phyloP scores from a whole-genome alignment of 2,888 invertebrate species.

The Oxyteleia sp. region DNA sequence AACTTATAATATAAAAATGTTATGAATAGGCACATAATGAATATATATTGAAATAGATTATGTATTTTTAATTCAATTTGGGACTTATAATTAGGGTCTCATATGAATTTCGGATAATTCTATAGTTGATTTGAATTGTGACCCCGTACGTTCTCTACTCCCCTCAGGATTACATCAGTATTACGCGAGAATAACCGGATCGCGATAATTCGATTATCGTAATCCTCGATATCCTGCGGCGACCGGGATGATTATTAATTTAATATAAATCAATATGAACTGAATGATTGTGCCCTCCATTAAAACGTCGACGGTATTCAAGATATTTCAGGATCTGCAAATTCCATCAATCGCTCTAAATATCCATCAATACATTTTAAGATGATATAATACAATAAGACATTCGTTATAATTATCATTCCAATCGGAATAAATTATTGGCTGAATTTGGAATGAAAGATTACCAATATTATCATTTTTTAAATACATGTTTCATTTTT shows the following conservation, averaged over 20 bases:
- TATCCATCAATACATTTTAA: slow-evolving; percentile 9
- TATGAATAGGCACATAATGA: too few species aligned
- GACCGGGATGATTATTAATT: slow-evolving; percentile 69
- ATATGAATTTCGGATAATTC: slow-evolving; percentile 20
- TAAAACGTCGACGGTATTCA: slow-evolving; percentile 36
- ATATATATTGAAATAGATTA: too few species aligned
- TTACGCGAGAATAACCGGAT: slow-evolving; percentile 71
- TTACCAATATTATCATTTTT: too few species aligned
- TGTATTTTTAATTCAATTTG: too few species aligned
- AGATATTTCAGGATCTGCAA: slow-evolving; percentile 22
- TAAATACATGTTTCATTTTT: too few species aligned
- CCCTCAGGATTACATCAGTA: slow-evolving; percentile 70
- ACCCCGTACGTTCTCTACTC: slow-evolving; percentile 32
- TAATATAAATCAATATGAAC: slow-evolving; percentile 67
- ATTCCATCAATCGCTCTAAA: slow-evolving; percentile 27
- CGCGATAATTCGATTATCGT: slow-evolving; percentile 72
- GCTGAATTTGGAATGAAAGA: neutral
- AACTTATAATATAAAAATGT: too few species aligned
- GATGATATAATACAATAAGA: slow-evolving; percentile 14
- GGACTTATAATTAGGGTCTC: slow-evolving; percentile 23
- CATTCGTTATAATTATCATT: slow-evolving; percentile 1
- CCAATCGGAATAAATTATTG: neutral
- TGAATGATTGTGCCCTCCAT: slow-evolving; percentile 47
- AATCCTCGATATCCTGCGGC: slow-evolving; percentile 63
- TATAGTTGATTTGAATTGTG: slow-evolving; percentile 33